Evolutionary conservation across 2,888 invertebrate genomes (phyloP), one percentile per base, ranked within the genome.

Genomic region (Gastrophysa polygoni): DNA sequence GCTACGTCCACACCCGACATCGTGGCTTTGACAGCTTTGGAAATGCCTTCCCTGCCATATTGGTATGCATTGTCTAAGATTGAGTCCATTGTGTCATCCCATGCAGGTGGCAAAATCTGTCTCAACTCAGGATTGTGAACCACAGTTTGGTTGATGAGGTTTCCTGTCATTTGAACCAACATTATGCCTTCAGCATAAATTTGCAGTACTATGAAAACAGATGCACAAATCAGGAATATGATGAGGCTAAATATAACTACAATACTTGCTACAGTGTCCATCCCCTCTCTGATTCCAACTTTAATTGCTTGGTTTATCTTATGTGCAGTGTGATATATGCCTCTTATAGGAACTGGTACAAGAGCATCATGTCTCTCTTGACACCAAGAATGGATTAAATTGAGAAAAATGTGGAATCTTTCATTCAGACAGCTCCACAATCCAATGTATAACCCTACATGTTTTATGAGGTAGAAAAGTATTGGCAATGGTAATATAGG

Each of bases 141-240:
- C 50, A 95, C 88, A 0, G 95, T 95, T 73, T 91, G 90, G 82
- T 96, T 96, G 24, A 96, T 86, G 6, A 96, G 85, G 79, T 93
- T 95, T 63, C 94, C 92, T 38, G 92, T 91, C 63, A 96, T 85
- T 78, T 95, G 92, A 11, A 96, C 90, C 58, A 98, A 87, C 76
- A 96, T 94, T 80, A 96, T 92, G 1, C 94, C 94, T 84, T 98
- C 98, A 0, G 93, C 91, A 80, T 98, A 97, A 74, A 96, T 91
- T 92, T 96, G 94, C 70, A 94, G 86, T 61, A 88, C 89, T 64
- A 92, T 88, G 80, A 97, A 95, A 66, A 96, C 86, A 28, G 91
- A 89, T 48, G 92, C 88, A 71, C 93, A 89, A 52, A 90, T 86
- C 16, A 91, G 86, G 71, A 93, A 91, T 24, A 95, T 78, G 57